phyloP scores from a whole-genome alignment of 2,888 invertebrate genomes.

The Salticus scenicus region DNA sequence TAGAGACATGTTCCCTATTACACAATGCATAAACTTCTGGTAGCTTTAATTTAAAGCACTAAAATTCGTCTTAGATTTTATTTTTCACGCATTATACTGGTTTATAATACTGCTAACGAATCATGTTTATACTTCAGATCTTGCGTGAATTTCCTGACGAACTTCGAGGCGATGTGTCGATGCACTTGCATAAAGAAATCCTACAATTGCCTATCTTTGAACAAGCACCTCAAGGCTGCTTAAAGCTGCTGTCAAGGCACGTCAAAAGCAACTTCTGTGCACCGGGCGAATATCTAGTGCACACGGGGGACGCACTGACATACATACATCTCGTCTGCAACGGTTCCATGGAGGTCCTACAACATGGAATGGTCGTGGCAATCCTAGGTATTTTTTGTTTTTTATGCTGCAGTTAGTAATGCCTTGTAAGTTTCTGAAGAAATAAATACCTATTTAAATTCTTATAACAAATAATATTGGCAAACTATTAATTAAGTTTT shows the following conservation, averaged over 20 bases:
- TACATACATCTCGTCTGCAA: conserved; percentile 97
- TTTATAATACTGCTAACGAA: too few species aligned
- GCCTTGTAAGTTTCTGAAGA: too few species aligned
- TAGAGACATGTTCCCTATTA: too few species aligned
- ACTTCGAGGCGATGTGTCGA: conserved; percentile 93
- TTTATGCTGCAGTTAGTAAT: not conserved
- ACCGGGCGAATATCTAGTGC: conserved; percentile 94
- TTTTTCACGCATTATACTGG: too few species aligned
- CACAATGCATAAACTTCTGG: too few species aligned
- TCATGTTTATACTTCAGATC: conserved; percentile 80
- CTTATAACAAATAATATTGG: too few species aligned
- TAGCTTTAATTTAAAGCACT: too few species aligned
- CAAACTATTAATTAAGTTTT: too few species aligned
- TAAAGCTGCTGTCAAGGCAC: conserved; percentile 92
- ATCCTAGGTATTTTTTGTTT: conserved; percentile 84
- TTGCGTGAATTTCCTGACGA: conserved; percentile 97
- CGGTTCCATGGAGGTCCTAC: conserved; percentile 97
- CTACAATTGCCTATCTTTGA: conserved; percentile 95
- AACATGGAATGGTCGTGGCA: conserved; percentile 96
- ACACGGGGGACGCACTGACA: conserved; percentile 93
- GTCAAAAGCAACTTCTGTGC: conserved; percentile 96
- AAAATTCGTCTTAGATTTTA: too few species aligned
- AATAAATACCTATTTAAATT: too few species aligned
- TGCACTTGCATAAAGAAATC: conserved; percentile 96
- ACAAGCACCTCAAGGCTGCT: conserved; percentile 93